Percentiles rank a stretch among this genome's conserved stretches.
Evolutionary conservation across 2,888 invertebrate species (phyloP).

Genomic region (Acheta domesticus): DNA sequence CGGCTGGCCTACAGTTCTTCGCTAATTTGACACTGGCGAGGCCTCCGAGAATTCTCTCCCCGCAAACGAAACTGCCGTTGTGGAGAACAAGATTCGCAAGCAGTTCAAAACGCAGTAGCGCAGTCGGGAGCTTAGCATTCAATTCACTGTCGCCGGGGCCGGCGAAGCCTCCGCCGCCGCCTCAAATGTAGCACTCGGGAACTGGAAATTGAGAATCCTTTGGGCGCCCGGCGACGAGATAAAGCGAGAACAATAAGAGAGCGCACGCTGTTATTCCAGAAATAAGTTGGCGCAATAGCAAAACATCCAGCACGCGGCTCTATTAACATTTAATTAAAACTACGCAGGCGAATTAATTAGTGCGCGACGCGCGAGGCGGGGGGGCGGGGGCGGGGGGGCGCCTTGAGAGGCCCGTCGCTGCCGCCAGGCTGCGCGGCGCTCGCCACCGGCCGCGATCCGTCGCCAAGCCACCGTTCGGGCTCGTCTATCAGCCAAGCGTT

Average conservation of each 20-base stretch:
- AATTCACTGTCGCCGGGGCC: background rate
- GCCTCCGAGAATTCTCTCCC: too few relatives aligned
- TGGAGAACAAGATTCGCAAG: too few relatives aligned
- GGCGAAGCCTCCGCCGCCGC: background rate
- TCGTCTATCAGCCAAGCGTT: too few relatives aligned
- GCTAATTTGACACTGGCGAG: too few relatives aligned
- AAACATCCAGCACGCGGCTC: background rate
- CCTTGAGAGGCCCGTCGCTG: too few relatives aligned
- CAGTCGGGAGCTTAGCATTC: background rate
- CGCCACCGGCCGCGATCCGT: too few relatives aligned
- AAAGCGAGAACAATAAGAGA: background rate
- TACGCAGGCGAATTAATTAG: background rate
- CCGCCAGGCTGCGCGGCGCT: too few relatives aligned
- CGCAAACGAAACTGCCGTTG: too few relatives aligned
- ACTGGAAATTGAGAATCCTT: background rate
- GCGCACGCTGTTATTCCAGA: conserved; percentile 8
- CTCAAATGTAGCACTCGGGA: background rate
- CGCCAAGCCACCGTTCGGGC: too few relatives aligned
- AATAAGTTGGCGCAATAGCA: background rate
- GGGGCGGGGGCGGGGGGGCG: too few relatives aligned
- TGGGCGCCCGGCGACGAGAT: background rate
- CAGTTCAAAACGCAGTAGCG: background rate
- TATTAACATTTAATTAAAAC: conserved; percentile 18
- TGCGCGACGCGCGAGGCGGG: background rate
- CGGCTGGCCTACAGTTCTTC: too few relatives aligned